A percentile compares a stretch with the other conserved stretches of the same genome.
Evolutionary conservation across 1,140 invertebrate genomes (phyloP).

Genomic region (Drosophila fuyamai): DNA sequence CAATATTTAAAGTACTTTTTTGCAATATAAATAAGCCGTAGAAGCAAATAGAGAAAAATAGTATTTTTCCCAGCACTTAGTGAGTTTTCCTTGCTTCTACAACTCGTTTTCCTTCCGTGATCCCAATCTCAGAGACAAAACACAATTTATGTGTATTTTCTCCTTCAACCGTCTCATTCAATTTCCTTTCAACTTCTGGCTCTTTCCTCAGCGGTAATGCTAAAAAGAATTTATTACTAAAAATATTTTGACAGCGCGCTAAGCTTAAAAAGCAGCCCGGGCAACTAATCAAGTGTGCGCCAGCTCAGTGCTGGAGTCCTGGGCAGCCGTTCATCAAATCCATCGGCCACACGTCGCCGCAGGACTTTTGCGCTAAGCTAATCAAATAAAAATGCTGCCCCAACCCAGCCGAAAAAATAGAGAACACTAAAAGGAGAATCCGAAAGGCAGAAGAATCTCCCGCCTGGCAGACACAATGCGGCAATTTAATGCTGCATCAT

Average conservation of each 20-base stretch:
- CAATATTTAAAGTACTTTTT: too few species aligned
- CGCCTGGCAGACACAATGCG: conserved; percentile 79
- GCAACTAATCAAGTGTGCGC: conserved; percentile 74
- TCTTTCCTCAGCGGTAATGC: conserved; percentile 33
- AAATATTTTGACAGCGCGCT: conserved; percentile 81
- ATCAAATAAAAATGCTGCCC: conserved; percentile 80
- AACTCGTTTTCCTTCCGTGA: conserved; percentile 2
- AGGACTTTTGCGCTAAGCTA: conserved; percentile 78
- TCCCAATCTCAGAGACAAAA: conserved; percentile 18
- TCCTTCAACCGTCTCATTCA: conserved; percentile 43
- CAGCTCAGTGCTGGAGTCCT: conserved; percentile 12
- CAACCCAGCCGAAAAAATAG: conserved; percentile 17
- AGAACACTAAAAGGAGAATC: conserved; percentile 9
- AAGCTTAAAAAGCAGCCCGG: conserved; percentile 71
- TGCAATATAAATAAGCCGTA: too few species aligned
- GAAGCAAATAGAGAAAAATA: background rate
- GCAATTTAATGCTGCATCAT: conserved; percentile 85
- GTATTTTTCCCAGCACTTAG: too few species aligned
- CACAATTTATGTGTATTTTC: conserved; percentile 43
- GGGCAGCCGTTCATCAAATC: conserved; percentile 78
- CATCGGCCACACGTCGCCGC: conserved; percentile 77
- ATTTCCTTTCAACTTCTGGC: conserved; percentile 54
- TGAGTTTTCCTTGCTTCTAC: background rate
- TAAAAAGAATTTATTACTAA: conserved; percentile 78
- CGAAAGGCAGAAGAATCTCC: conserved; percentile 41